Conservation (phyloP, 2,113 vertebrate species). For the Brachypodius melanocephalos region DNA sequence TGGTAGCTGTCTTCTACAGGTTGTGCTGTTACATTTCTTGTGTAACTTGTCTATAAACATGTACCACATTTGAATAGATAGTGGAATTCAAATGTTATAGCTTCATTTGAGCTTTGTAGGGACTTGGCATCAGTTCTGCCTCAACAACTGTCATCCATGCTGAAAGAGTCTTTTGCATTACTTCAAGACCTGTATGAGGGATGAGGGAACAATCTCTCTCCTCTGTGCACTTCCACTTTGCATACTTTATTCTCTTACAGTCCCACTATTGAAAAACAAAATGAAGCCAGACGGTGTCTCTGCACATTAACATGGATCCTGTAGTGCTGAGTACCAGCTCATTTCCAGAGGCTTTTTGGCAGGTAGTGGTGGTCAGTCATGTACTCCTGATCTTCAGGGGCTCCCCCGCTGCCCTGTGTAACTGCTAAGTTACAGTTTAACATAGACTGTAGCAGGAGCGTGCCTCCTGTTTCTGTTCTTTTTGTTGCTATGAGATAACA, state of each 20-base stretch:
- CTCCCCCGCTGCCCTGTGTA: neutral
- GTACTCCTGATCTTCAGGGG: neutral
- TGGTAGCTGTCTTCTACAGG: neutral
- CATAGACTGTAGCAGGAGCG: neutral
- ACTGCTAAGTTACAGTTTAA: neutral
- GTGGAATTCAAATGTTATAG: conserved; percentile 30
- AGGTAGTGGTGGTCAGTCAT: neutral
- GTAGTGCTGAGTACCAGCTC: neutral
- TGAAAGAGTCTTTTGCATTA: neutral
- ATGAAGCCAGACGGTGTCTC: neutral
- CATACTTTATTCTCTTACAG: neutral
- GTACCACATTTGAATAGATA: conserved; percentile 23
- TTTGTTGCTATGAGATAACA: conserved; percentile 40
- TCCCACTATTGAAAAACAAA: neutral
- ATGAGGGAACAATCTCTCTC: neutral
- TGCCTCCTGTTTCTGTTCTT: neutral
- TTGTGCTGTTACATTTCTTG: conserved; percentile 26
- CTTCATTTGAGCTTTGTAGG: neutral
- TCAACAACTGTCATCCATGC: neutral
- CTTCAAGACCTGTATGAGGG: neutral
- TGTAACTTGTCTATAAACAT: conserved; percentile 27
- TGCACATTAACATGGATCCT: neutral
- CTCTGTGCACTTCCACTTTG: neutral
- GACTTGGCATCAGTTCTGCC: neutral
- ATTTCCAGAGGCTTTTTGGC: neutral